phyloP scores from a whole-genome alignment of 2,888 invertebrate genomes.

The Drosophila phalerata region DNA sequence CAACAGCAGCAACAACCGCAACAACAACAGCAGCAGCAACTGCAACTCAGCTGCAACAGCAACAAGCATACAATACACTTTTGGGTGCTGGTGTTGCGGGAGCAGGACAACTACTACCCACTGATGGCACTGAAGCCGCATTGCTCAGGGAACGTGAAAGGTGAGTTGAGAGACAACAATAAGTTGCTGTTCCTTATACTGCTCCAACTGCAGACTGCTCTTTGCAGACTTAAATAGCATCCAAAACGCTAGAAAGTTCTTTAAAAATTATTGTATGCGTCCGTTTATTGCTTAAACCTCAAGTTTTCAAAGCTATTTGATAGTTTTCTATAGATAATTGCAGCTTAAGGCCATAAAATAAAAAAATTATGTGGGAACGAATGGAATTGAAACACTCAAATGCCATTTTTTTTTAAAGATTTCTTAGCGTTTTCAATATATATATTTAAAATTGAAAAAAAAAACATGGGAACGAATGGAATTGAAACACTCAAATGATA shows the following conservation, averaged over 20 bases:
- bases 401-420: no score
- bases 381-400: neutral
- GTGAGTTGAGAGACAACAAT: conserved; percentile 45
- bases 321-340: no score
- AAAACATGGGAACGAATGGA: neutral
- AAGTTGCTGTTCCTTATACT: neutral
- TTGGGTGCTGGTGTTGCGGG: conserved; percentile 7
- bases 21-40: conserved; percentile 15
- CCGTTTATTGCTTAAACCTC: neutral
- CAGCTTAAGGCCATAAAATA: neutral
- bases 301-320: neutral
- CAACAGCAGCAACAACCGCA: neutral
- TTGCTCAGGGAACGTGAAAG: conserved; percentile 64
- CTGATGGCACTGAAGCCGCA: conserved; percentile 52
- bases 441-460: no score
- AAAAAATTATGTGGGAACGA: neutral
- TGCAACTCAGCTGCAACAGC: conserved; percentile 8
- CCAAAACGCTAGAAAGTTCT: neutral
- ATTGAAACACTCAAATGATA: neutral
- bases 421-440: no score
- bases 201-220: neutral
- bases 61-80: neutral
- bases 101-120: conserved; percentile 17
- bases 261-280: neutral
- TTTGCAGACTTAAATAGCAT: neutral